Evolutionary conservation across 2,888 invertebrate species (phyloP).

Genomic region (Netelia inedita): DNA sequence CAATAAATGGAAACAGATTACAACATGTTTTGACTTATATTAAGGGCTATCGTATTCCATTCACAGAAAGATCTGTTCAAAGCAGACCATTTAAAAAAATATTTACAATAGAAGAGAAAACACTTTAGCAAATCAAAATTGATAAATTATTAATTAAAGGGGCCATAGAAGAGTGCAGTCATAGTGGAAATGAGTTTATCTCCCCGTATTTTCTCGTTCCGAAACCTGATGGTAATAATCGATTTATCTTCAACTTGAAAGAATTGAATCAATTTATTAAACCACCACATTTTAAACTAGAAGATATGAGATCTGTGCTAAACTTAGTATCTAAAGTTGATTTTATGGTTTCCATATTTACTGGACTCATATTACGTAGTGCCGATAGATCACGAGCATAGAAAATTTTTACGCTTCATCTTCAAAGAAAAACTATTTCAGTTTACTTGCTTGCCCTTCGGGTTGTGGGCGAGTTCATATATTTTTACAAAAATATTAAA

Average conservation of each 20-base stretch:
- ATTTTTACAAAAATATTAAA: conserved; percentile 70
- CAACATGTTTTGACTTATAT: conserved; percentile 38
- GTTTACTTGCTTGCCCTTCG: conserved; percentile 69
- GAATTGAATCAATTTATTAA: conserved; percentile 21
- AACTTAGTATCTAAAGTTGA: not conserved
- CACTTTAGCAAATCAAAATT: not conserved
- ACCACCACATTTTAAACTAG: conserved; percentile 28
- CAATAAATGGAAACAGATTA: conserved; percentile 50
- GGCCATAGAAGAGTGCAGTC: conserved; percentile 14
- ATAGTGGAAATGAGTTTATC: not conserved
- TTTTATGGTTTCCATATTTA: conserved; percentile 13
- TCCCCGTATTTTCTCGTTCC: conserved; percentile 5
- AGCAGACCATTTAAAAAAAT: not conserved
- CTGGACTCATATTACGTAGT: conserved; percentile 37
- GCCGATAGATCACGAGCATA: conserved; percentile 42
- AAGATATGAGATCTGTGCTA: conserved; percentile 24
- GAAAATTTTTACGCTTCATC: conserved; percentile 67
- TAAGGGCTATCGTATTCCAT: conserved; percentile 44
- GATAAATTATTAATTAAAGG: conserved; percentile 4
- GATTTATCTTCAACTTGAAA: conserved; percentile 20
- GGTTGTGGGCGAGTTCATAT: conserved; percentile 61
- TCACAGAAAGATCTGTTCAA: conserved; percentile 27
- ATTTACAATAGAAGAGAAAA: conserved; percentile 24
- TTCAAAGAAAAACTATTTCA: conserved; percentile 66
- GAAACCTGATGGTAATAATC: conserved; percentile 14